Conservation (phyloP, 2,797 vertebrate genomes). For the Bucorvus abyssinicus region DNA sequence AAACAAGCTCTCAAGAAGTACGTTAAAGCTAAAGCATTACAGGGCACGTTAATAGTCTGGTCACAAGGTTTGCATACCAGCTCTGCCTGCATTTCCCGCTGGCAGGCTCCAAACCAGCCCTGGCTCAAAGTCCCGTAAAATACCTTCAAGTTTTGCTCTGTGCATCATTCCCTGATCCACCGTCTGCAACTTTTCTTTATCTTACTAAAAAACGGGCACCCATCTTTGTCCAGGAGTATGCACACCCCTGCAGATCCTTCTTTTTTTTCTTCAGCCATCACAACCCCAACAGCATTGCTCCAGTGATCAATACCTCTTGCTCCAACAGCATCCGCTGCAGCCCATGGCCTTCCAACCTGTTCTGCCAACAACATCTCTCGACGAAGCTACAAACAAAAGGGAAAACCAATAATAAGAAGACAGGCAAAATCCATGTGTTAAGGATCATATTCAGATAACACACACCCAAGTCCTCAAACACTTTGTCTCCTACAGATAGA, state of each 20-base stretch:
- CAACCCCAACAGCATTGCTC: neutral
- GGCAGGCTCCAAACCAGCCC: neutral
- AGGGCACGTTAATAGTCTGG: neutral
- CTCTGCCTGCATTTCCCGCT: neutral
- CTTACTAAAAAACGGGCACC: neutral
- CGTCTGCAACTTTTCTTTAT: neutral
- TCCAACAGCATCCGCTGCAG: neutral
- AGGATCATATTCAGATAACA: neutral
- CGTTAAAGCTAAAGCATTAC: neutral
- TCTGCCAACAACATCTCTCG: neutral
- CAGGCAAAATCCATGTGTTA: neutral
- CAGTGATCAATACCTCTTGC: neutral
- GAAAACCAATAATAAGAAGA: neutral
- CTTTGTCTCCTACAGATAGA: neutral
- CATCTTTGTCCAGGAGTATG: neutral
- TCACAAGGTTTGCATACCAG: neutral
- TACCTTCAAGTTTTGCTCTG: neutral
- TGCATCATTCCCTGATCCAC: neutral
- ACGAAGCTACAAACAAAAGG: neutral
- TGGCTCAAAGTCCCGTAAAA: neutral
- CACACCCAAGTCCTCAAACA: neutral
- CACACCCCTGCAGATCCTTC: neutral
- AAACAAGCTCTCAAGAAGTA: slow-evolving; percentile 2
- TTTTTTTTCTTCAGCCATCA: neutral
- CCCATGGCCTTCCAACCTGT: neutral